A percentile compares a stretch with the other conserved stretches of the same genome.
phyloP scores from a whole-genome alignment of 2,797 vertebrate genomes.

The Petrocephalus schoutedeni region DNA sequence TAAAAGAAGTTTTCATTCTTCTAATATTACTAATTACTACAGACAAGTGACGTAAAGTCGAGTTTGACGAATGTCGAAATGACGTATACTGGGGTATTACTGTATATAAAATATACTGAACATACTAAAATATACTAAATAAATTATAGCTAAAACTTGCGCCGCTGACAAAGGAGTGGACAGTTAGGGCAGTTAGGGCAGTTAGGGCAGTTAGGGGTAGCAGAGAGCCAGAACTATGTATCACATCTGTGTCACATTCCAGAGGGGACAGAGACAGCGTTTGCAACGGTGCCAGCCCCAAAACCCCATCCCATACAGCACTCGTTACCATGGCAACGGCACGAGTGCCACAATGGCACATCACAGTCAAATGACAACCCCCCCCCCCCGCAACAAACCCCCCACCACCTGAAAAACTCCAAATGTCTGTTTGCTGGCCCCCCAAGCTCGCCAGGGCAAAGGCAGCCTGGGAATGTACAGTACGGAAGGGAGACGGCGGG shows the following conservation, averaged over 20 bases:
- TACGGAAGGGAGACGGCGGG: background rate
- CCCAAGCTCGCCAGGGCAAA: background rate
- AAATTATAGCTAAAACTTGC: background rate
- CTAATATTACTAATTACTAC: too few relatives aligned
- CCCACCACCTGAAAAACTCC: background rate
- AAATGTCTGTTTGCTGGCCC: background rate
- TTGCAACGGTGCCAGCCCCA: background rate
- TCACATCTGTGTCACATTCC: constrained; percentile 54
- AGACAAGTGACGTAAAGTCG: too few relatives aligned
- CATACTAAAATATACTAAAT: too few relatives aligned
- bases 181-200: too few relatives aligned
- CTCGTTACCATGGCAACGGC: background rate
- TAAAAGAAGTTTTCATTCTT: too few relatives aligned
- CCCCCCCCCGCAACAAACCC: background rate
- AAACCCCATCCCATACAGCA: background rate
- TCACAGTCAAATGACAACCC: background rate
- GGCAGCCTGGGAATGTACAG: constrained; percentile 18
- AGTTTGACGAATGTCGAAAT: too few relatives aligned
- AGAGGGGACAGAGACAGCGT: background rate
- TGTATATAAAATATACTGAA: too few relatives aligned
- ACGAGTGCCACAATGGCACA: background rate
- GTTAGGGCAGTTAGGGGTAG: background rate
- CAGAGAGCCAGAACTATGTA: background rate
- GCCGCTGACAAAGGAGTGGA: background rate
- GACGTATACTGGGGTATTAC: too few relatives aligned